Evolutionary conservation across 1,140 invertebrate genomes (phyloP).

Genomic region (Aporrectodea caliginosa): DNA sequence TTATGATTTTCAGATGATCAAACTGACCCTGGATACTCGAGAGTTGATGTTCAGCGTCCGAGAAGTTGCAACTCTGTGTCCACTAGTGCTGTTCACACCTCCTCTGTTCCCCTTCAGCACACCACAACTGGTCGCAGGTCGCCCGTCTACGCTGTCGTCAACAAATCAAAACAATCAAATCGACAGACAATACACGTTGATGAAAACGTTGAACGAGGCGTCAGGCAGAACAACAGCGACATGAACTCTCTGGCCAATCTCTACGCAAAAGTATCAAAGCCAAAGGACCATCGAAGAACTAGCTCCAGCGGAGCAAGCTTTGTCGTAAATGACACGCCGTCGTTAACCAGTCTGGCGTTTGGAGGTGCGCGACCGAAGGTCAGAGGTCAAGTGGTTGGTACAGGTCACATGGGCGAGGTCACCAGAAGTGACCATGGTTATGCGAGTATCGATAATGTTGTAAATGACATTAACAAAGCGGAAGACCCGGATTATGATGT

Average conservation of each 20-base stretch:
- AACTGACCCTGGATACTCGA: neutral
- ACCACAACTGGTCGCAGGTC: neutral
- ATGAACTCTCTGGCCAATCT: neutral
- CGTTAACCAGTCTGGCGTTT: neutral
- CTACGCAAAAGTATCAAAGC: neutral
- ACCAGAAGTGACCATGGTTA: neutral
- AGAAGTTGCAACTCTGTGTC: too few species aligned
- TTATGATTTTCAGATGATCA: neutral
- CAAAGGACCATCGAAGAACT: neutral
- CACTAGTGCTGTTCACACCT: neutral
- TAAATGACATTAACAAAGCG: neutral
- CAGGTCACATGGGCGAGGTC: neutral
- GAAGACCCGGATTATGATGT: neutral
- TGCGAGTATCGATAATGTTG: neutral
- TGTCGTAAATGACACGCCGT: neutral
- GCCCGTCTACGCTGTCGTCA: neutral
- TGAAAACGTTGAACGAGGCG: neutral
- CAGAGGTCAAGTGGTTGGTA: neutral
- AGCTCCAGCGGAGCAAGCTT: neutral
- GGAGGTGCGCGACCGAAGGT: neutral
- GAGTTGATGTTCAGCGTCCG: neutral
- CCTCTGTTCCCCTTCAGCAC: neutral
- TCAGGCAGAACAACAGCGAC: neutral
- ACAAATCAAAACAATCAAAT: neutral
- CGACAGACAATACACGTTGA: neutral